A percentile compares a stretch with the other conserved stretches of the same genome.
phyloP scores from a whole-genome alignment of 2,113 vertebrate species.

The Rhinichthys klamathensis region DNA sequence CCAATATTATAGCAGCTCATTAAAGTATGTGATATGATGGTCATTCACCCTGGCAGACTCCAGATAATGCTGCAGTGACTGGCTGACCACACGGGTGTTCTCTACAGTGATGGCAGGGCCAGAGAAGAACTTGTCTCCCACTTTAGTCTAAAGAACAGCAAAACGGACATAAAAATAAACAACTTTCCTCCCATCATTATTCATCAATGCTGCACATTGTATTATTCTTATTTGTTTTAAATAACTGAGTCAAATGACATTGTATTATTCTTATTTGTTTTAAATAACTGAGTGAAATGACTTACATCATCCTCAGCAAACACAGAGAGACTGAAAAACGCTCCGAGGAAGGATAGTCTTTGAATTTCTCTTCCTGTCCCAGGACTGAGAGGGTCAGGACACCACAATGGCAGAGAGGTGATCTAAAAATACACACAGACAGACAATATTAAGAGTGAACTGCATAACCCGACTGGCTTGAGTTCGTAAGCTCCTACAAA shows the following conservation, averaged over 20 bases:
- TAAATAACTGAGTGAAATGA: slow-evolving; percentile 45
- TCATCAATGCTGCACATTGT: background rate
- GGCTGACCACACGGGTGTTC: slow-evolving; percentile 96
- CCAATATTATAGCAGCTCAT: slow-evolving; percentile 7
- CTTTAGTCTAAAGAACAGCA: slow-evolving; percentile 81
- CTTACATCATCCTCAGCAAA: slow-evolving; percentile 99
- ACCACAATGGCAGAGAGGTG: slow-evolving; percentile 90
- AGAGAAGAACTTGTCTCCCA: slow-evolving; percentile 98
- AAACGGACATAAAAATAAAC: slow-evolving; percentile 5
- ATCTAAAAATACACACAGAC: slow-evolving; percentile 71
- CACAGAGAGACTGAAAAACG: slow-evolving; percentile 95
- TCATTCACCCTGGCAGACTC: slow-evolving; percentile 89
- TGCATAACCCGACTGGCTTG: background rate
- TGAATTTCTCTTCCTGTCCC: slow-evolving; percentile 94
- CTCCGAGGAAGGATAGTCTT: slow-evolving; percentile 91
- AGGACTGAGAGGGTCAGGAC: slow-evolving; percentile 90
- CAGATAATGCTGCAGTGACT: slow-evolving; percentile 96
- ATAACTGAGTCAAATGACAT: slow-evolving; percentile 63
- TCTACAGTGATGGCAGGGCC: slow-evolving; percentile 96
- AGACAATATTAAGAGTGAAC: background rate
- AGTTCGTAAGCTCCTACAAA: background rate
- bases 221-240: background rate
- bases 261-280: background rate
- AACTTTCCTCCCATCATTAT: background rate
- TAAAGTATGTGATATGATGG: background rate